phyloP scores from a whole-genome alignment of 2,113 vertebrate species.

The Crotalus tigris region DNA sequence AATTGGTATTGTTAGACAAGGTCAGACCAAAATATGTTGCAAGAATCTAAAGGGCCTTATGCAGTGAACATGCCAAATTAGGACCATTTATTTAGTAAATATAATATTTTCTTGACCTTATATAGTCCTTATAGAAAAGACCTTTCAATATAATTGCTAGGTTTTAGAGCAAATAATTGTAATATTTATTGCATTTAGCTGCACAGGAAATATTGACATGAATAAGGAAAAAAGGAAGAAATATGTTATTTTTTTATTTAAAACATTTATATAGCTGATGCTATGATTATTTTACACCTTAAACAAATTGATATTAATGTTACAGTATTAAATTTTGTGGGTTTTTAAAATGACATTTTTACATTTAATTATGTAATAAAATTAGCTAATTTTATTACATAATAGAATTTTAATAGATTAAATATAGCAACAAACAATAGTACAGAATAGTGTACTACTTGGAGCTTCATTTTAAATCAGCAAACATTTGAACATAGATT shows the following conservation, averaged over 20 bases:
- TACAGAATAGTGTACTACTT: neutral
- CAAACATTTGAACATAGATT: neutral
- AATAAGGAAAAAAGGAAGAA: neutral
- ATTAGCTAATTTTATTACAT: neutral
- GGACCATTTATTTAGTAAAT: fast-evolving
- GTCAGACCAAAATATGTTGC: neutral
- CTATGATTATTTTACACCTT: neutral
- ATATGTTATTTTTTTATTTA: neutral
- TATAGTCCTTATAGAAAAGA: neutral
- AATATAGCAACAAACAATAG: neutral
- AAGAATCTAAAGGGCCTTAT: constrained; percentile 3
- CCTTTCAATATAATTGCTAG: neutral
- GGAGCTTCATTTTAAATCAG: neutral
- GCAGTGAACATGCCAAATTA: neutral
- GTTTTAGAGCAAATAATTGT: constrained; percentile 8
- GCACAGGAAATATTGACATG: neutral
- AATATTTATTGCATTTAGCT: neutral
- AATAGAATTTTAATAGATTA: neutral
- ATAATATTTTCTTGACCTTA: fast-evolving
- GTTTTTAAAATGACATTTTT: neutral
- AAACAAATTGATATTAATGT: neutral
- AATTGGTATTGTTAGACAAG: neutral
- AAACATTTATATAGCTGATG: neutral
- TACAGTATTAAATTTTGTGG: neutral
- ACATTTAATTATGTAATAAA: neutral